phyloP scores from a whole-genome alignment of 1,140 invertebrate species.

The Hormaphis cornu region DNA sequence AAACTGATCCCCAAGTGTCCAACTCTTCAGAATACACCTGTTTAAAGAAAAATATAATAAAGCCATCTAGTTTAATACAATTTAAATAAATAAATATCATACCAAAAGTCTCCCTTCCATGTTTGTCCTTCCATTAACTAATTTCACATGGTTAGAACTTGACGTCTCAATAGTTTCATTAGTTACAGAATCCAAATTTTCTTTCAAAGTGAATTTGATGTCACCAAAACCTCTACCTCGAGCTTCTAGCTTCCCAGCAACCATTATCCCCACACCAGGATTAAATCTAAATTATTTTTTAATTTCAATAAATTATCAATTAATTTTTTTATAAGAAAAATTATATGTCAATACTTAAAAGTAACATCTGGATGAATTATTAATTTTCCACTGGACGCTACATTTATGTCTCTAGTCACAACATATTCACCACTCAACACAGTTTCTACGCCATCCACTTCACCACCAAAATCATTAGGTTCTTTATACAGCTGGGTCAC shows the following conservation, averaged over 20 bases:
- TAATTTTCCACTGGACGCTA: constrained; percentile 76
- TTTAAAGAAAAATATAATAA: not conserved
- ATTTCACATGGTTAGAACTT: constrained; percentile 52
- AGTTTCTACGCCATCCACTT: constrained; percentile 76
- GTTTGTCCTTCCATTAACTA: constrained; percentile 62
- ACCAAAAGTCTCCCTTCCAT: constrained; percentile 74
- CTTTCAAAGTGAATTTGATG: constrained; percentile 65
- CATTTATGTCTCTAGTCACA: constrained; percentile 82
- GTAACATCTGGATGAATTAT: constrained; percentile 78
- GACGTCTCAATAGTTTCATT: constrained; percentile 46
- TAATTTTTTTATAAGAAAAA: not conserved
- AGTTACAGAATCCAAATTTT: constrained; percentile 53
- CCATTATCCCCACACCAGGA: constrained; percentile 90
- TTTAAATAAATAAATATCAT: constrained; percentile 27
- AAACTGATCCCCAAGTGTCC: constrained; percentile 91
- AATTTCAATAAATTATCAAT: constrained; percentile 37
- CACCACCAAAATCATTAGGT: constrained; percentile 60
- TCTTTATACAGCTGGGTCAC: constrained; percentile 50
- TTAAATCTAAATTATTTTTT: constrained; percentile 53
- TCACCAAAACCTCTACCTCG: constrained; percentile 64
- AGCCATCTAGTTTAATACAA: not conserved
- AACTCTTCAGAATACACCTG: constrained; percentile 41
- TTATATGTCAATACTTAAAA: constrained; percentile 48
- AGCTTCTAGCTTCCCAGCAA: constrained; percentile 81
- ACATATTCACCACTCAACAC: constrained; percentile 69